A percentile compares a stretch with the other conserved stretches of the same genome.
phyloP scores from a whole-genome alignment of 2,797 vertebrate species.

The Poeciliopsis turneri region DNA sequence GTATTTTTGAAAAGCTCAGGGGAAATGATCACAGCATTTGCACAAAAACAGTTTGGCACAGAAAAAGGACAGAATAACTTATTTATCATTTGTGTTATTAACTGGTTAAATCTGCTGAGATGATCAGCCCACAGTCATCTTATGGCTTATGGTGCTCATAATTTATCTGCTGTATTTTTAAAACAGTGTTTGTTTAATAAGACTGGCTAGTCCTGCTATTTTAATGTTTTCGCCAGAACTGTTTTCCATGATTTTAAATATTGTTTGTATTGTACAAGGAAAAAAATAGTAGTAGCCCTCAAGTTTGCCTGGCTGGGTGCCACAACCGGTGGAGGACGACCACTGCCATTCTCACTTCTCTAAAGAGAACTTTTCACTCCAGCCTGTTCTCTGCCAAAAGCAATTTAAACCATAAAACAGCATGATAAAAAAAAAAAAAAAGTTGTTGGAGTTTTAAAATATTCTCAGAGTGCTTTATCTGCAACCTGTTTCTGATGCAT shows the following conservation, averaged over 20 bases:
- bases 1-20: no score
- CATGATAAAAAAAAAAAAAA: not conserved
- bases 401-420: not conserved
- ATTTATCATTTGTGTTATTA: not conserved
- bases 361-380: not conserved
- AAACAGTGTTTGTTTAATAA: not conserved
- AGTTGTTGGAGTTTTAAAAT: no score
- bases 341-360: not conserved
- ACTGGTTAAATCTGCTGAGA: not conserved
- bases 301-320: not conserved
- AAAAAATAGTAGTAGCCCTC: not conserved
- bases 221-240: not conserved
- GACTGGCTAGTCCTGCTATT: not conserved
- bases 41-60: not conserved
- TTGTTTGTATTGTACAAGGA: not conserved
- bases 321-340: not conserved
- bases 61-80: not conserved
- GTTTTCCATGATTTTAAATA: not conserved
- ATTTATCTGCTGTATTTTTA: not conserved
- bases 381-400: not conserved
- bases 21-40: not conserved
- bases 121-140: not conserved
- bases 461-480: no score
- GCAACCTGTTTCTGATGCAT: not conserved
- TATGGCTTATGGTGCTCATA: not conserved